Evolutionary conservation across 1,140 invertebrate species (phyloP).

Genomic region (Drosophila yakuba): DNA sequence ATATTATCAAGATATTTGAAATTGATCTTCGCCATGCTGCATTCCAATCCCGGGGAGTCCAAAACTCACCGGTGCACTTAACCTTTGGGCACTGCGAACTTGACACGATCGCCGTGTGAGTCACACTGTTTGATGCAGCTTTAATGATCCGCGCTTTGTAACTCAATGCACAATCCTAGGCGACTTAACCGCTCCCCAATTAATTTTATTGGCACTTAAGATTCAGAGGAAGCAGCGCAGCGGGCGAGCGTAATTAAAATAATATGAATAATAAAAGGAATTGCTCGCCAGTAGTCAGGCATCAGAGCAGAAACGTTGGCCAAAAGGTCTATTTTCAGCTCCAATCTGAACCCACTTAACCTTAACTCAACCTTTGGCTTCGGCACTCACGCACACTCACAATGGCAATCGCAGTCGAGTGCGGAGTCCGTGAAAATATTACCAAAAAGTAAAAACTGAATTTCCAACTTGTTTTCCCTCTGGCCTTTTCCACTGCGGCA

Average conservation of each 20-base stretch:
- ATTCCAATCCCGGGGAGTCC: conserved; percentile 8
- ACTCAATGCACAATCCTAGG: conserved; percentile 67
- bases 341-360: conserved; percentile 53
- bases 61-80: conserved; percentile 11
- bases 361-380: conserved; percentile 53
- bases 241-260: conserved; percentile 68
- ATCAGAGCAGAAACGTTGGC: conserved; percentile 66
- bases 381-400: conserved; percentile 14
- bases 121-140: conserved; percentile 58
- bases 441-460: conserved; percentile 32
- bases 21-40: too few species aligned
- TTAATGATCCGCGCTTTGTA: conserved; percentile 65
- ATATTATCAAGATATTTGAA: background rate
- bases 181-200: conserved; percentile 64
- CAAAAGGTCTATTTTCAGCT: conserved; percentile 43
- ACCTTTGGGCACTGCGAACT: conserved; percentile 17
- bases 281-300: conserved; percentile 40
- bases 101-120: conserved; percentile 37
- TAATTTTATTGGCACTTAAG: conserved; percentile 76
- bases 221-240: conserved; percentile 71
- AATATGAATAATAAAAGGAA: conserved; percentile 72
- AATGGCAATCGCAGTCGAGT: background rate
- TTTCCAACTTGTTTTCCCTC: conserved; percentile 41
- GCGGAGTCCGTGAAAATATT: conserved; percentile 31
- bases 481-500: conserved; percentile 12